Conservation (phyloP, 2,888 invertebrate species). For the Blastobasis lacticolella region DNA sequence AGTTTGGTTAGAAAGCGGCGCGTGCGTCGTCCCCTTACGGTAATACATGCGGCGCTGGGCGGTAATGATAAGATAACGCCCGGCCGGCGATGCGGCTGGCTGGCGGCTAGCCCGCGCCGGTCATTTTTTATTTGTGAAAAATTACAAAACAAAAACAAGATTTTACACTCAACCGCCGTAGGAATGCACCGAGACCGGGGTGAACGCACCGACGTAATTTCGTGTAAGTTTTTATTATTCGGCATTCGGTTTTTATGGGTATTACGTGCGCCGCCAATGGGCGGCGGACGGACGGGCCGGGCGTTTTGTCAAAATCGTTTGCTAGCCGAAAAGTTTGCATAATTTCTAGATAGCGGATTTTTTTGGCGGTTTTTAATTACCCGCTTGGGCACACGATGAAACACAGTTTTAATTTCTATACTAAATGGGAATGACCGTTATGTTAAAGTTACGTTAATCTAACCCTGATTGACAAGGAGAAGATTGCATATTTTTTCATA, state of each 20-base stretch:
- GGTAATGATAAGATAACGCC: conserved; percentile 67
- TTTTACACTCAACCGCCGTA: conserved; percentile 39
- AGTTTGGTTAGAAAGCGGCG: background rate
- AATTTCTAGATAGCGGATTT: too few species aligned
- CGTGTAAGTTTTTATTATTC: conserved; percentile 8
- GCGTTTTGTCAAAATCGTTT: too few species aligned
- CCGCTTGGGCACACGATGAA: too few species aligned
- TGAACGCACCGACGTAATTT: conserved; percentile 1
- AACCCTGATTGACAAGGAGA: too few species aligned
- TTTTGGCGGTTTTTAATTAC: too few species aligned
- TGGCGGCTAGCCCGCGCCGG: conserved; percentile 5
- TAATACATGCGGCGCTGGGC: conserved; percentile 62
- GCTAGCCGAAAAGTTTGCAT: too few species aligned
- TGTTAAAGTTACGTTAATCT: too few species aligned
- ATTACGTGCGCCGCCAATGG: too few species aligned
- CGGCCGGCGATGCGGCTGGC: conserved; percentile 55
- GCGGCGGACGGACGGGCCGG: too few species aligned
- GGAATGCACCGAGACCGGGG: conserved; percentile 19
- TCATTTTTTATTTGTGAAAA: conserved; percentile 34
- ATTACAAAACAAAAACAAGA: conserved; percentile 45
- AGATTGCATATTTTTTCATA: too few species aligned
- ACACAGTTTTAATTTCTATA: too few species aligned
- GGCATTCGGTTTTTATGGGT: background rate
- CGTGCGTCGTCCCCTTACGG: conserved; percentile 16
- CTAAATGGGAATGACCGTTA: too few species aligned